Evolutionary conservation across 1,140 invertebrate genomes (phyloP).

Genomic region (Drosophila asahinai): DNA sequence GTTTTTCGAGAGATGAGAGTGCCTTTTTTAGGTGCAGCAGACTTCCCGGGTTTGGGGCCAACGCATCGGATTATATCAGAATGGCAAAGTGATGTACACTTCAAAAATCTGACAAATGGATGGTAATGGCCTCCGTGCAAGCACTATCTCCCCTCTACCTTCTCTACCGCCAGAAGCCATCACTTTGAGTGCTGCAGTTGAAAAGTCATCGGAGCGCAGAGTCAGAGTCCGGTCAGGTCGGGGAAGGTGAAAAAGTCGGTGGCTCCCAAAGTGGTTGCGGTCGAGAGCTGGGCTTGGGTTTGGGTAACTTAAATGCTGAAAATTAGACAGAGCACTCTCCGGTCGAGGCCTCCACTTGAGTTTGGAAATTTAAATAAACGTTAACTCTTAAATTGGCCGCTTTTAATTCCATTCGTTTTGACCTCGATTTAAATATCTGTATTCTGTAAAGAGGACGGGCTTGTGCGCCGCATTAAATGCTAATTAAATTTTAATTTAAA

Average conservation of each 20-base stretch:
- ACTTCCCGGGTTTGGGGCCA: neutral
- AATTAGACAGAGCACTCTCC: conserved; percentile 7
- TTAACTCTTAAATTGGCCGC: conserved; percentile 7
- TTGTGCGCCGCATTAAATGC: conserved; percentile 33
- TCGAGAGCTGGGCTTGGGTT: conserved; percentile 8
- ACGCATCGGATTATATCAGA: conserved; percentile 56
- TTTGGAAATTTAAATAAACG: conserved; percentile 18
- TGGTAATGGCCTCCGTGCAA: conserved; percentile 29
- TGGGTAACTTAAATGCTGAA: conserved; percentile 35
- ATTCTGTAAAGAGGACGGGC: neutral
- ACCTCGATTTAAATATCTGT: conserved; percentile 22
- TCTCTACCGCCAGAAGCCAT: neutral
- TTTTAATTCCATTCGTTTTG: conserved; percentile 10
- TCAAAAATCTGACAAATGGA: conserved; percentile 58
- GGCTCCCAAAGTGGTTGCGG: conserved; percentile 35
- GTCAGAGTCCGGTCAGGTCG: conserved; percentile 7
- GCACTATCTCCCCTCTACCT: conserved; percentile 6
- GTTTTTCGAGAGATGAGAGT: conserved; percentile 18
- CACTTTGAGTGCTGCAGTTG: conserved; percentile 39
- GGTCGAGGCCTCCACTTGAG: conserved; percentile 5
- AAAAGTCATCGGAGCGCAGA: conserved; percentile 29
- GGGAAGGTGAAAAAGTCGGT: conserved; percentile 28
- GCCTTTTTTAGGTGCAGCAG: conserved; percentile 23
- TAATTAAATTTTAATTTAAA: conserved; percentile 51
- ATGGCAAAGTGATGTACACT: conserved; percentile 55